Base-by-base conservation (phyloP, 2,888 invertebrate species). In the Tanypteryx hageni region DNA sequence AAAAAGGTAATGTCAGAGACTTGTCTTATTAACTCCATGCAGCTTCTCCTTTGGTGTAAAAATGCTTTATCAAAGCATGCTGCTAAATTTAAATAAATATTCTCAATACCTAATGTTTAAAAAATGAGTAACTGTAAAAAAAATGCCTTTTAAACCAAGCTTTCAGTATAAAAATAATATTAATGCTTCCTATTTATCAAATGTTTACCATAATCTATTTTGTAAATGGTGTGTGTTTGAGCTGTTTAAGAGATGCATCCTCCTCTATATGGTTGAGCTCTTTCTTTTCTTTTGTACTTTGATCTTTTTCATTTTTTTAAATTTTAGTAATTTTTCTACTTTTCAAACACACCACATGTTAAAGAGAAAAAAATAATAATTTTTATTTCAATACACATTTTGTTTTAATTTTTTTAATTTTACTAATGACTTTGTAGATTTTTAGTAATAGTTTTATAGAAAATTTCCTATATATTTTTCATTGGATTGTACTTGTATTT, bases 1-100 rank as follows among this genome's bases (percentile, higher is more conserved):
- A 98, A 98, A 95, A 98, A 98, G 97, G 98, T 98, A 96, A 94
- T 95, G 93, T 93, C 86, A 84, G 56, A 58, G 14, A 89, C 44
- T 92, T 89, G 14, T 57, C 11, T n/a, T 58, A 57, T 59, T 16
- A 76, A 10, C 22, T 22, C 58, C 11, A 56, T 85, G 85, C 85
- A 85, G 22, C 58, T 57, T 85, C n/a, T 22, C 27, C n/a, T 57
- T 57, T 44, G 16, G 44, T 56, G 58, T 56, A 16, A n/a, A 57
- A 16, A 22, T 13, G 22, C 58, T 85, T 44, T 85, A 10, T 56
- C 22, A 58, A 85, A 22, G 85, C 85, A 85, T 85, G 85, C 13
- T 56, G 85, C 85, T 85, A 5, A 76, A 22, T 76, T 76, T 76
- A 76, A 76, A 76, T 76, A 76, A 76, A 76, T 11, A 5, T 44